These are phyloP conservation scores for Cepaea hortensis DNA, from an alignment of 2,888 invertebrate species.

Conservation along the genomic window DNA sequence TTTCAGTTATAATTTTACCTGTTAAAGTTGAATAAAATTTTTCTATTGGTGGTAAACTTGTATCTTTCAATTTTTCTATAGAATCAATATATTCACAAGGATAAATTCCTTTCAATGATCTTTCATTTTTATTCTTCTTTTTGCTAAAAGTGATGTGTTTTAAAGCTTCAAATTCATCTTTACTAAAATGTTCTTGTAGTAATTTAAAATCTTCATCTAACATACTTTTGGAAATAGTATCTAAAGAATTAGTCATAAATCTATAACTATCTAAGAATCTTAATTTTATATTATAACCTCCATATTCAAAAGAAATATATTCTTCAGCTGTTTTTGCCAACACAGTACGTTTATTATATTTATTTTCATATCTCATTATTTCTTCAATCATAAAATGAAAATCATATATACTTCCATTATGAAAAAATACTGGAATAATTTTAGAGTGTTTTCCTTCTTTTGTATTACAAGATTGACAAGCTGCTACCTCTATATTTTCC, in stretches of 20 bases:
- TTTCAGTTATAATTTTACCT: background rate
- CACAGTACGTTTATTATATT: constrained; percentile 37
- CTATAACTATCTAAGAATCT: constrained; percentile 43
- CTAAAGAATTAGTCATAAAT: constrained; percentile 42
- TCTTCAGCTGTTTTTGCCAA: constrained; percentile 38
- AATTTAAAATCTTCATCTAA: constrained; percentile 69
- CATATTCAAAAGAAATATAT: constrained; percentile 45
- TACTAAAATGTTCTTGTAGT: constrained; percentile 48
- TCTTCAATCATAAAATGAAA: constrained; percentile 51
- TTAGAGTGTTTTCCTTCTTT: constrained; percentile 50
- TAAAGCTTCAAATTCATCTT: background rate
- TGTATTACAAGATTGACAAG: constrained; percentile 9
- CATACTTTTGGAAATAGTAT: constrained; percentile 41
- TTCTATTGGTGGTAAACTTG: constrained; percentile 7
- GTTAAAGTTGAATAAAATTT: constrained; percentile 23
- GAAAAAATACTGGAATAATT: constrained; percentile 17
- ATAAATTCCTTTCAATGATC: constrained; percentile 9
- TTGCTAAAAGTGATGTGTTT: background rate
- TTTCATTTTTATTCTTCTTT: background rate
- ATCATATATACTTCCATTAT: constrained; percentile 49
- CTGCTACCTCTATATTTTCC: too few species aligned
- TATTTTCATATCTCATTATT: constrained; percentile 45
- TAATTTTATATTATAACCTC: constrained; percentile 47
- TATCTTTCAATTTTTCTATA: constrained; percentile 18
- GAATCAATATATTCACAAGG: constrained; percentile 27